phyloP scores from a whole-genome alignment of 2,888 invertebrate genomes.

The Trilocha varians region DNA sequence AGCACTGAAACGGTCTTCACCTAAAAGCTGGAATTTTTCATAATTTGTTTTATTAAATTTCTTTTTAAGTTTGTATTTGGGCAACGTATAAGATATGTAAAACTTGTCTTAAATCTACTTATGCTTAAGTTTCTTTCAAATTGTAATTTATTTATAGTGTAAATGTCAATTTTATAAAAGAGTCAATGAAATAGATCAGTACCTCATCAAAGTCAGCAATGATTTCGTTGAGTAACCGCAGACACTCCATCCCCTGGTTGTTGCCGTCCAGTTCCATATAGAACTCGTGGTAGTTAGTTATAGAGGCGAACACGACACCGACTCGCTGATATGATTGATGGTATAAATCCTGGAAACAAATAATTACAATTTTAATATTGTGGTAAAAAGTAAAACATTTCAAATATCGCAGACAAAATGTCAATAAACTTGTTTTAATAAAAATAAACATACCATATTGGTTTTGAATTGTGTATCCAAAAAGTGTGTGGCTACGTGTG shows the following conservation, averaged over 20 bases:
- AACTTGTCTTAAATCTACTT: too few species aligned
- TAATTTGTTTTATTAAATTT: neutral
- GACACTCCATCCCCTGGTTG: constrained; percentile 92
- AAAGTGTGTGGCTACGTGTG: constrained; percentile 94
- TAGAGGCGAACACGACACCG: constrained; percentile 92
- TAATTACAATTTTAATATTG: too few species aligned
- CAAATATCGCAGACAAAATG: too few species aligned
- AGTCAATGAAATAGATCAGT: neutral
- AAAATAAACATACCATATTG: constrained; percentile 76
- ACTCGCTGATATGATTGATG: constrained; percentile 93
- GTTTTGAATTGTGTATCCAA: constrained; percentile 90
- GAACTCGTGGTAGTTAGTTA: constrained; percentile 95
- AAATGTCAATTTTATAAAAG: too few species aligned
- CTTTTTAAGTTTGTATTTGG: too few species aligned
- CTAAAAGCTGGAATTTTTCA: constrained; percentile 74
- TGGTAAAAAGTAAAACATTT: too few species aligned
- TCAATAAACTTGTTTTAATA: neutral
- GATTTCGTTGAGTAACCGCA: constrained; percentile 90
- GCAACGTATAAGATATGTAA: too few species aligned
- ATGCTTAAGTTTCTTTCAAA: too few species aligned
- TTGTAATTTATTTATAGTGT: too few species aligned
- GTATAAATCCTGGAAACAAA: constrained; percentile 81
- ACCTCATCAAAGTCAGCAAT: constrained; percentile 96
- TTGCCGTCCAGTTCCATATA: constrained; percentile 94
- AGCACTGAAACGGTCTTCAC: constrained; percentile 87